Evolutionary conservation across 23 tunicate species (phyloP).

Genomic region (Corella eumyota): DNA sequence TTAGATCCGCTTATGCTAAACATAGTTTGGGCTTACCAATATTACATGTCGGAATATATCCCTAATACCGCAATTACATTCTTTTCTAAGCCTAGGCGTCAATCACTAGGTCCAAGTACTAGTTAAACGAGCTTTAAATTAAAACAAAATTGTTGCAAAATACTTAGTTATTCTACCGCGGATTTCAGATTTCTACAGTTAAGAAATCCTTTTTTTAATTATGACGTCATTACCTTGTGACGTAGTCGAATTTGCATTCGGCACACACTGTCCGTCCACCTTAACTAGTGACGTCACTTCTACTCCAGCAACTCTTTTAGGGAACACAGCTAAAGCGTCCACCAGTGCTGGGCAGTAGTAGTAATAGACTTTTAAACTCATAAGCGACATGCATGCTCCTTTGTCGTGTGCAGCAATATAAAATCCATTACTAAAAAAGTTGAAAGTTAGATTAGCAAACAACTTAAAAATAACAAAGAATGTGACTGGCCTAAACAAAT

Average conservation of each 20-base stretch:
- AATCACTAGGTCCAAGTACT: no score
- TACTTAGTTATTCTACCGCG: no score
- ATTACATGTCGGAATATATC: no score
- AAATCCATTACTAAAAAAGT: slow-evolving; percentile 52
- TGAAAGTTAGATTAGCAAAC: no score
- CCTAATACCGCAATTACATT: no score
- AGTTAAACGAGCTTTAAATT: no score
- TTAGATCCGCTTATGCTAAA: no score
- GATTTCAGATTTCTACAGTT: background rate
- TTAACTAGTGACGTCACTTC: slow-evolving; percentile 48
- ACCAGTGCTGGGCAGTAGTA: slow-evolving; percentile 46
- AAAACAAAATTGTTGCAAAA: no score
- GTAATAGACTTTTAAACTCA: slow-evolving; percentile 56
- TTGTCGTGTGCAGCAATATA: slow-evolving; percentile 75
- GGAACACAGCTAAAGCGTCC: slow-evolving; percentile 32
- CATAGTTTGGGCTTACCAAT: no score
- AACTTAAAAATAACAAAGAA: background rate
- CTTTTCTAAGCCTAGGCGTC: no score
- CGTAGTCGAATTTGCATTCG: slow-evolving; percentile 12
- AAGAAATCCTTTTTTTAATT: background rate
- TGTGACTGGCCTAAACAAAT: background rate
- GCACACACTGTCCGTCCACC: slow-evolving; percentile 42
- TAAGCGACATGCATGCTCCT: slow-evolving; percentile 78
- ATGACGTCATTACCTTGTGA: slow-evolving; percentile 13
- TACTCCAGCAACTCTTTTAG: slow-evolving; percentile 43